Evolutionary conservation across 2,888 invertebrate species (phyloP).

Genomic region (Nipponacmea schrenckii): DNA sequence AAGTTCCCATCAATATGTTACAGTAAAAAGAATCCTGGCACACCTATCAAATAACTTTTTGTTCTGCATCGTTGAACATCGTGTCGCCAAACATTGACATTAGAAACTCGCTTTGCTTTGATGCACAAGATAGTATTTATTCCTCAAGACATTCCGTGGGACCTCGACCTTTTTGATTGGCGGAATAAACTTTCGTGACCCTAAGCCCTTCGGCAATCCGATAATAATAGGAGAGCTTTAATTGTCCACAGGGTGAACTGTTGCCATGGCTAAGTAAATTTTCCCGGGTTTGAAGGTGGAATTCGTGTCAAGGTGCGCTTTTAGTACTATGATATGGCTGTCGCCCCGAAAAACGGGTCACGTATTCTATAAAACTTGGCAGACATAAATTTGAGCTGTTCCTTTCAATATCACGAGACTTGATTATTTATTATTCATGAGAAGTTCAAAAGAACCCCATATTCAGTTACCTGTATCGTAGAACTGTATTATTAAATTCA

Average conservation of each 20-base stretch:
- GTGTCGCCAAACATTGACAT: slow-evolving; percentile 6
- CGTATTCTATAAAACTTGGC: no score
- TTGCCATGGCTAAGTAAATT: not conserved
- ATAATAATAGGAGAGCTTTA: slow-evolving; percentile 5
- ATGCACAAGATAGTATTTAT: slow-evolving; percentile 9
- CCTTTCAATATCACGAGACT: no score
- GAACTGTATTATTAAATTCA: no score
- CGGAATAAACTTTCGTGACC: slow-evolving; percentile 8
- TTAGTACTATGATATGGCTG: no score
- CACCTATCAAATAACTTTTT: not conserved
- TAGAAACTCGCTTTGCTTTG: not conserved
- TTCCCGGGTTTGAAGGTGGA: not conserved
- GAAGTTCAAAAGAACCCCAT: no score
- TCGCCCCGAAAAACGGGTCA: no score
- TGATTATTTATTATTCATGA: no score
- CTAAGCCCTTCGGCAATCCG: slow-evolving; percentile 8
- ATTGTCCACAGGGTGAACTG: slow-evolving; percentile 3
- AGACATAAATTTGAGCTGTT: no score
- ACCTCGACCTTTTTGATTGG: slow-evolving; percentile 4
- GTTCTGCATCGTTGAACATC: slow-evolving; percentile 2
- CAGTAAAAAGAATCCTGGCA: slow-evolving; percentile 6
- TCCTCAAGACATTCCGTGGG: slow-evolving; percentile 6
- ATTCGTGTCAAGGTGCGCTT: slow-evolving; percentile 1
- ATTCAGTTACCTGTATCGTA: no score
- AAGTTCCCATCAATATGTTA: not conserved